Conservation (phyloP, 2,113 vertebrate genomes). For the Lipophrys pholis region DNA sequence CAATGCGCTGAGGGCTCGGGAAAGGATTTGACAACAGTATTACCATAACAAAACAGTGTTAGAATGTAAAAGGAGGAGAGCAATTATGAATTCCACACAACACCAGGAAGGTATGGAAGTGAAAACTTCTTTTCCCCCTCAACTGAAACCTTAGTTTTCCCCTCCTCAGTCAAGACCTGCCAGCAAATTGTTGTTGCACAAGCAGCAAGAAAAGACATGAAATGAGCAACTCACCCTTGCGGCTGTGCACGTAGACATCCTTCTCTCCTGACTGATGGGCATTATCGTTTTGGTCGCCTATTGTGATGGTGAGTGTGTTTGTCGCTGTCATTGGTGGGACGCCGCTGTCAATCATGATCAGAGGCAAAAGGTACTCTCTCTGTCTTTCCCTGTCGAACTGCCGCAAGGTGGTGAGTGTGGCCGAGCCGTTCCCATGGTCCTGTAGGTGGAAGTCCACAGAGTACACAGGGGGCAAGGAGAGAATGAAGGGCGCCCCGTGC, state of each 20-base stretch:
- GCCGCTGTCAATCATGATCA: constrained; percentile 89
- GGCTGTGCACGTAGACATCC: constrained; percentile 85
- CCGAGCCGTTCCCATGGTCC: constrained; percentile 88
- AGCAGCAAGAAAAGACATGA: constrained; percentile 25
- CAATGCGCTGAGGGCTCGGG: constrained; percentile 36
- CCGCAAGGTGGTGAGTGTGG: constrained; percentile 87
- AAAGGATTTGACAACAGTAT: constrained; percentile 51
- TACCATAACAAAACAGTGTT: constrained; percentile 62
- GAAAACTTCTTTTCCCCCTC: constrained; percentile 46
- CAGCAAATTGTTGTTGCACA: constrained; percentile 26
- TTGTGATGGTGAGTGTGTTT: constrained; percentile 86
- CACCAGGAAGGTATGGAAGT: constrained; percentile 32
- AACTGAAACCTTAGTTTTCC: constrained; percentile 34
- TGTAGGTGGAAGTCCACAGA: constrained; percentile 87
- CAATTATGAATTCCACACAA: constrained; percentile 67
- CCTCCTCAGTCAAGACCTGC: constrained; percentile 40
- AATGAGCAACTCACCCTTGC: constrained; percentile 82
- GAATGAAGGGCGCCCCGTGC: constrained; percentile 87
- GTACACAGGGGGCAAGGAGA: constrained; percentile 80
- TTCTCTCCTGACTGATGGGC: constrained; percentile 88
- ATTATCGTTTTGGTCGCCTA: constrained; percentile 92
- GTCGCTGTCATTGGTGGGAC: constrained; percentile 87
- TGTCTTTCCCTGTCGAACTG: constrained; percentile 90
- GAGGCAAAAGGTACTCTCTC: constrained; percentile 84
- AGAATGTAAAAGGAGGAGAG: constrained; percentile 41